Base-by-base conservation (phyloP, 2,113 vertebrate genomes). In the Pangasianodon gigas region DNA sequence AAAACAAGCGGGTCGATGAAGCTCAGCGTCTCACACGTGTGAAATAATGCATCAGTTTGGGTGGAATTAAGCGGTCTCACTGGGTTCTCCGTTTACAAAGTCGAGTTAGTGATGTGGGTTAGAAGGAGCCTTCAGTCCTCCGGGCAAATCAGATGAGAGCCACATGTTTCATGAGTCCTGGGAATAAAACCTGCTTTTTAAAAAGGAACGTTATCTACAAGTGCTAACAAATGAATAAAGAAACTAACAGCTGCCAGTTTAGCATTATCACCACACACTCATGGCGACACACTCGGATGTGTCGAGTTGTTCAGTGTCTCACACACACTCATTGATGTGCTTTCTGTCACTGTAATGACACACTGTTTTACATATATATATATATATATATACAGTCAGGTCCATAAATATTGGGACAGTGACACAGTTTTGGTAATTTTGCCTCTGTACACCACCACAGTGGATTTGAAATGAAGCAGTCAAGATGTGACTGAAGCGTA, bases 21-120 rank as follows among this genome's bases (percentile, higher is more conserved):
- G 86, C 84, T 77, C 58, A 77, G 58, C 75, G 75, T 74, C 81
- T 60, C 84, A 90, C 56, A 90, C 56, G 85, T 88, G 60, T 89
- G 81, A 87, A 89, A 90, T 65, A 82, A 90, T 90, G 65, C 79
- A 89, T 89, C 88, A 51, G 52, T 92, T 91, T 88, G 88, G 90
- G 81, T 86, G 75, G 44, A 87, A 90, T 87, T 87, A 89, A 88
- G 79, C 19, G 79, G 32, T 89, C 90, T 90, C 82, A 54, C 80
- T 62, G 82, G 58, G 80, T 85, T 62, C 82, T 80, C 90, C 81
- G 16, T 84, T 90, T 89, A 89, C 69, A 89, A 87, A 37, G 67
- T 41, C 11, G 14, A 58, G 65, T 67, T 67, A 91, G 58, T 86
- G 77, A 91, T 84, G 88, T 75, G 75, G 87, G 56, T 80, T 52